Conservation (phyloP, 2,888 invertebrate genomes). For the Lottia gigantea region DNA sequence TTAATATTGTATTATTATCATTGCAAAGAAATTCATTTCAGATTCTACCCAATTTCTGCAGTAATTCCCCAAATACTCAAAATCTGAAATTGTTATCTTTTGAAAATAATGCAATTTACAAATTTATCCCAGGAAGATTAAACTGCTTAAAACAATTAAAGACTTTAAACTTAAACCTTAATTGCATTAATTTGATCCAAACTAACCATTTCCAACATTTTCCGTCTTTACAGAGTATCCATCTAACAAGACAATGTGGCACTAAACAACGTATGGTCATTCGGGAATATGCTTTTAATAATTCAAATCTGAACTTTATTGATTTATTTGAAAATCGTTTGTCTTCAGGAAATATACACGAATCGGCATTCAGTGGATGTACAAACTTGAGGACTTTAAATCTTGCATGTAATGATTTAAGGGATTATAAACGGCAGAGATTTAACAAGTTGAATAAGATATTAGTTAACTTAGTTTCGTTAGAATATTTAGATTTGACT, state of each 20-base stretch:
- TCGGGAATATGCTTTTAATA: conserved; percentile 12
- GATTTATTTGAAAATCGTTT: background rate
- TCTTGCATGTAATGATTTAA: background rate
- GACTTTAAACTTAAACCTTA: background rate
- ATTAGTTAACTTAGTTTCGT: too few relatives aligned
- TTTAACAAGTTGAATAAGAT: too few relatives aligned
- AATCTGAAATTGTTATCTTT: background rate
- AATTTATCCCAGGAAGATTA: background rate
- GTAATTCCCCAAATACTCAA: background rate
- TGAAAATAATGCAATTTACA: background rate
- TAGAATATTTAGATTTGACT: too few relatives aligned
- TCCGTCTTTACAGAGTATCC: background rate
- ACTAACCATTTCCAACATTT: conserved; percentile 5
- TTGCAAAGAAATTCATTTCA: too few relatives aligned
- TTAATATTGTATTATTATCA: background rate
- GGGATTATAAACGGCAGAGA: too few relatives aligned
- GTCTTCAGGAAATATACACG: background rate
- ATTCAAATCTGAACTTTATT: background rate
- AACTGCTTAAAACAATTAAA: conserved; percentile 8
- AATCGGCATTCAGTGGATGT: conserved; percentile 10
- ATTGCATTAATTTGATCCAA: background rate
- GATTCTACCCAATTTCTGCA: background rate
- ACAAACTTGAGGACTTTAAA: background rate
- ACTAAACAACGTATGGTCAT: background rate
- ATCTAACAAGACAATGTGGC: background rate